Evolutionary conservation across 2,888 invertebrate genomes (phyloP), one percentile per base, ranked within the genome.

Genomic region (Chalcis sispes): DNA sequence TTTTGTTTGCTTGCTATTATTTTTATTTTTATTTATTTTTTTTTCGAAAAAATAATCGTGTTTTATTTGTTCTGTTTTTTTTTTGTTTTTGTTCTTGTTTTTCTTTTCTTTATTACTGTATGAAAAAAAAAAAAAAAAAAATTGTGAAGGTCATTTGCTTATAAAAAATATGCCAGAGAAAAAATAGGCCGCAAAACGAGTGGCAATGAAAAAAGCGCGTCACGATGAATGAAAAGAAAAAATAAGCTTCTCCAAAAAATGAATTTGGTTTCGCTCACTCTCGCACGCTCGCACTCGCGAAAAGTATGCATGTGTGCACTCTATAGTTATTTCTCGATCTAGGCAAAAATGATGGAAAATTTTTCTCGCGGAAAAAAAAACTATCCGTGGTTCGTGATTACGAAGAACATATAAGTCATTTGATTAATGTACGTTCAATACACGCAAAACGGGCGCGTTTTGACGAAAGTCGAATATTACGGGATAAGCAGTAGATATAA

Each of bases 61-160:
- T n/a, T n/a, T n/a, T n/a, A 79, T 80, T 79, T 80, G 80, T 80
- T 79, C 79, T 80, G 80, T 66, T 75, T 79, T 61, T n/a, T 80
- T 78, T 75, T 78, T 23, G 64, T 36, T 36, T 7, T 36, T 36
- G 1, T 29, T 20, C 25, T 40, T 52, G 15, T 20, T n/a, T 23
- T 56, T n/a, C 2, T 64, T 32, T 32, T 7, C 20, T 7, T 20
- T 23, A 36, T 50, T n/a, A n/a, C 23, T 20, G 4, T n/a, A n/a
- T n/a, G 7, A 1, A 62, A 56, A 65, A 65, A 72, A 65, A 50
- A 32, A n/a, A 25, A 42, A 61, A 72, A 72, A 72, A 75, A 74
- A n/a, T 27, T 18, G 48, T 36, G 59, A 32, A 23, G 18, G 7
- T 52, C 48, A 25, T 32, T 27, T 59, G 40, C n/a, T 56, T 54